Evolutionary conservation across 2,888 invertebrate species (phyloP).

Genomic region (Coenonympha arcania): DNA sequence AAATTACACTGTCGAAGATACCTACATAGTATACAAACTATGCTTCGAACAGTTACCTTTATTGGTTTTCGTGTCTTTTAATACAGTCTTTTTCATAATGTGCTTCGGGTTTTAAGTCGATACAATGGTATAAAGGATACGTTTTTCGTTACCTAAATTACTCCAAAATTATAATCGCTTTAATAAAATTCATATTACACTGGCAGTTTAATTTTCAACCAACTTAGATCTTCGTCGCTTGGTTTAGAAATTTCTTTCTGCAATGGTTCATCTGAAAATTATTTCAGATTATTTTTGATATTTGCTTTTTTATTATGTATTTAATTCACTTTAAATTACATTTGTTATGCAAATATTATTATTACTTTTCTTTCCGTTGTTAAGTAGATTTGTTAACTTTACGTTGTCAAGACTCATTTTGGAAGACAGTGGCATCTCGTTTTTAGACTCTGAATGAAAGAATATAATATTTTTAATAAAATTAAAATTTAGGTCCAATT

Average conservation of each 20-base stretch:
- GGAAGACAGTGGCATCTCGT: not conserved
- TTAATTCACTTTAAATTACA: constrained; percentile 8
- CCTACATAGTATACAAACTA: not conserved
- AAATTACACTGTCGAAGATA: constrained; percentile 11
- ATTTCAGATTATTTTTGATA: not conserved
- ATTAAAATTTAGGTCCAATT: not conserved
- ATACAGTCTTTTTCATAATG: no score
- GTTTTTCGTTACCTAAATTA: no score
- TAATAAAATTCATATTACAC: not conserved
- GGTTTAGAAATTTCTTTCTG: constrained; percentile 33
- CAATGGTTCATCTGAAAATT: constrained; percentile 44
- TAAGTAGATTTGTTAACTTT: not conserved
- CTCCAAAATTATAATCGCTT: not conserved
- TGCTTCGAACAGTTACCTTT: not conserved
- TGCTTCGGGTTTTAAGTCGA: no score
- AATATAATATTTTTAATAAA: not conserved
- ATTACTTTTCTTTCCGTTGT: constrained; percentile 11
- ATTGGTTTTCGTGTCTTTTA: no score
- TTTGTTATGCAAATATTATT: not conserved
- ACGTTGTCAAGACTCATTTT: not conserved
- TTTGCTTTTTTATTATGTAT: not conserved
- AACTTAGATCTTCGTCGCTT: constrained; percentile 41
- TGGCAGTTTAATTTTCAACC: constrained; percentile 56
- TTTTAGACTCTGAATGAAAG: constrained; percentile 2
- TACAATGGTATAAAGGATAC: no score